Evolutionary conservation across 2,113 vertebrate species (phyloP).

Genomic region (Sinocyclocheilus grahami): DNA sequence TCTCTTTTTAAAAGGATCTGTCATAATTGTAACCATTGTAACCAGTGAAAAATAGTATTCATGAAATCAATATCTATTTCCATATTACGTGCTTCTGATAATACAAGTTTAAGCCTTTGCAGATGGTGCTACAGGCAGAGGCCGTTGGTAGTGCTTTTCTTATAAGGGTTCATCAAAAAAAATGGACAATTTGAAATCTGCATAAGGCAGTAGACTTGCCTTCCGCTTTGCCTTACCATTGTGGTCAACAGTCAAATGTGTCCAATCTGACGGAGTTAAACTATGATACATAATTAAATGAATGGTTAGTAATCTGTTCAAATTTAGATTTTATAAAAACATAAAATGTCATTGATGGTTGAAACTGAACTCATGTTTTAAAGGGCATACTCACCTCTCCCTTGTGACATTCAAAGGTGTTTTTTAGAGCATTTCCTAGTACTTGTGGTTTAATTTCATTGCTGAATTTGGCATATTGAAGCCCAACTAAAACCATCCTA

Average conservation of each 20-base stretch:
- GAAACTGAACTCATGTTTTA: neutral
- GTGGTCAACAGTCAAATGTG: neutral
- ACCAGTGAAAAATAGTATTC: too few relatives aligned
- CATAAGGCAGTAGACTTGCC: conserved; percentile 21
- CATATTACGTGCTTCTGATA: too few relatives aligned
- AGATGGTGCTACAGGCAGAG: too few relatives aligned
- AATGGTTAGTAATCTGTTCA: conserved; percentile 11
- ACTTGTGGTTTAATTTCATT: neutral
- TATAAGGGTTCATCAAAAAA: conserved; percentile 52
- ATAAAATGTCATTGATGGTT: neutral
- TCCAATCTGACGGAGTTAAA: conserved; percentile 8
- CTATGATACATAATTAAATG: conserved; percentile 4
- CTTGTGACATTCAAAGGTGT: neutral
- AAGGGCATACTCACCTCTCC: neutral
- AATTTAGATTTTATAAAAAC: conserved; percentile 57
- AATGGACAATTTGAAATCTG: conserved; percentile 33
- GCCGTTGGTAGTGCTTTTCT: too few relatives aligned
- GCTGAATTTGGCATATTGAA: neutral
- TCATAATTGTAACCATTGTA: too few relatives aligned
- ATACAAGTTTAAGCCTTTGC: too few relatives aligned
- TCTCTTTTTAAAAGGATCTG: too few relatives aligned
- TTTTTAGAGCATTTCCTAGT: neutral
- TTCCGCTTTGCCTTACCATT: neutral
- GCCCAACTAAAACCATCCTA: neutral
- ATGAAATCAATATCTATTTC: too few relatives aligned